Percentiles rank a stretch among this genome's conserved stretches.
These are phyloP conservation scores for Erinaceus europaeus DNA, from an alignment of 2,113 vertebrate species.

Conservation along the genomic window DNA sequence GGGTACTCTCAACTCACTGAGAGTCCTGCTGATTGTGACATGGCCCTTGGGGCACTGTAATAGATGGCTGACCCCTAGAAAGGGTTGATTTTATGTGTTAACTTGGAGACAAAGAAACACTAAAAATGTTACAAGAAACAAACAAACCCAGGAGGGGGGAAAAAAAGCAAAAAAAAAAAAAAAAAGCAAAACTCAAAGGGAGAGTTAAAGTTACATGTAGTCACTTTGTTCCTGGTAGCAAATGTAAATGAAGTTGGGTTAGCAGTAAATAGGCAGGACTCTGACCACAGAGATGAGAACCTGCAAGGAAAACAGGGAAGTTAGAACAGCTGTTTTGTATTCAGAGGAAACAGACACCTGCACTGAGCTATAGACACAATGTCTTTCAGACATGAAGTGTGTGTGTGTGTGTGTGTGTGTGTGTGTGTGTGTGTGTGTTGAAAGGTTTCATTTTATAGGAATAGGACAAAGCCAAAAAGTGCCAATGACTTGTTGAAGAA, in stretches of 20 bases:
- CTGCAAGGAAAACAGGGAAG: neutral
- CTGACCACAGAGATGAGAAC: neutral
- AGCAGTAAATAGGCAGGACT: neutral
- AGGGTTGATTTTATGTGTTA: no score
- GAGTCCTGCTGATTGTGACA: no score
- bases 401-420: neutral
- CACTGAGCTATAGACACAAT: neutral
- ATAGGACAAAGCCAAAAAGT: neutral
- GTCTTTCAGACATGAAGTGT: neutral
- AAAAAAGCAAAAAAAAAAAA: no score
- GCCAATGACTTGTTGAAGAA: neutral
- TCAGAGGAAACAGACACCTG: neutral
- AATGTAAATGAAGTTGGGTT: neutral
- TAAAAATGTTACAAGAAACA: no score
- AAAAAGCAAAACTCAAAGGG: no score
- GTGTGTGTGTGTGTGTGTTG: neutral
- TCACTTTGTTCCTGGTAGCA: neutral
- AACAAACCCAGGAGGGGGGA: no score
- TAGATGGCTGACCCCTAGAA: no score
- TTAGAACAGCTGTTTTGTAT: neutral
- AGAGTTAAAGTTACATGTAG: no score
- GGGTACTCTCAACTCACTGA: no score
- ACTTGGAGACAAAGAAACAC: no score
- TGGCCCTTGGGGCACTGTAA: no score
- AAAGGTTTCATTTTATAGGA: neutral